Evolutionary conservation across 2,113 vertebrate genomes (phyloP), one percentile per base, ranked within the genome.

Genomic region (Xerus inauris): DNA sequence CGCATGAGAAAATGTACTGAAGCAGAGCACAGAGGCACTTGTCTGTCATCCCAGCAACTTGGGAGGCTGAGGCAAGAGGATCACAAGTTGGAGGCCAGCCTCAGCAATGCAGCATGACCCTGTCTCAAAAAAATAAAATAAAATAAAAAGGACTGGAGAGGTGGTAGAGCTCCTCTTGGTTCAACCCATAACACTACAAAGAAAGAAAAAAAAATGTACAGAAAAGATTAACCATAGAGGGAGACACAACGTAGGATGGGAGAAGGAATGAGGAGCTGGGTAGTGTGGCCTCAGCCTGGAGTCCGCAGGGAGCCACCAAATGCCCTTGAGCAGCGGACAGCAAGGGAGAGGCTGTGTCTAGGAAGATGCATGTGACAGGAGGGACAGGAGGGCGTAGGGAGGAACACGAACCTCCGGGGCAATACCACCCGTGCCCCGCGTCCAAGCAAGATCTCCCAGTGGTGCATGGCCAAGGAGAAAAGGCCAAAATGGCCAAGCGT

Each of bases 341-440:
- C 26, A 17, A 7, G 6, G 47, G 26, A 49, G 62, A 30, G 69
- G 11, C 8, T 30, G 10, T 32, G 14, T 45, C n/a, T 38, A 14
- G 49, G 73, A 72, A 79, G 13, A 19, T 1, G 8, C 14, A 57
- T 8, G 22, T 26, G 14, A 87, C 6, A 12, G 24, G 49, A 0
- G 22, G 11, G 42, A 84, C 1, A 32, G 35, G 19, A 1, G 1
- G 30, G 30, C 51, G 8, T 0, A 40, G 0, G n/a, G 40, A 62
- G n/a, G 85, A 73, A 54, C 22, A 16, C 4, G 19, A 72, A 14
- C 38, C n/a, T 26, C 1, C 1, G 2, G 6, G n/a, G 13, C 6
- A 64, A 47, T 1, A 20, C 3, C 19, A 38, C 26, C 26, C 8
- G 7, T 8, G 20, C 49, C 35, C 40, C 19, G 1, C 3, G 17